Base-by-base conservation (phyloP, 1,140 invertebrate species). In the Latrodectus geometricus region DNA sequence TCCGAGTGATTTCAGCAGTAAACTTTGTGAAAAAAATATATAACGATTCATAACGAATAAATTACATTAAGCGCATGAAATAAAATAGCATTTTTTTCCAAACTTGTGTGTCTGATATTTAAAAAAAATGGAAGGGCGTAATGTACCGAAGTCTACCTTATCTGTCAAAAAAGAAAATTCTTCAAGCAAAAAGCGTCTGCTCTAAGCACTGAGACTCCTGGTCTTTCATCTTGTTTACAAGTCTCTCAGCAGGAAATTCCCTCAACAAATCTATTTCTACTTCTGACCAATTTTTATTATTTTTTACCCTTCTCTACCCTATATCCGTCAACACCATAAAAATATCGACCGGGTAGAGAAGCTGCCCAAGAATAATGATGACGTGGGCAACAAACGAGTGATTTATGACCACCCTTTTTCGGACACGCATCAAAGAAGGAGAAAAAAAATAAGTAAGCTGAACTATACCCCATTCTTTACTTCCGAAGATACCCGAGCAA, bases 381-480 rank as follows among this genome's bases (percentile, higher is more conserved):
- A 82, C 80, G 80, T 82, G 70, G 80, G 20, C 80, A 82, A 82
- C 80, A 82, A 73, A 82, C 52, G 49, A 74, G 70, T 82, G 80
- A 82, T 82, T 82, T 82, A 82, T 82, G 80, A 73, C 80, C 80
- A 80, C 17, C 66, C 78, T 65, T 80, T 80, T 21, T 82, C 35
- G 80, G 80, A 82, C 80, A 52, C 78, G 78, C 65, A 69, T 11
- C 17, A 76, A 21, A 7, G 21, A 76, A 35, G 74, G n/a, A 23
- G 20, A 61, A 76, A 23, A n/a, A 78, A 78, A 66, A 78, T 52
- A 52, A n/a, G 66, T 20, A 70, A 50, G 49, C n/a, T 14, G n/a
- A 48, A 49, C 20, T 80, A 21, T 21, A 48, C 50, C n/a, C 35
- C 23, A 52, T n/a, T 49, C 48, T 49, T 50, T 54, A 17, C 50